Base-by-base conservation (phyloP, 2,113 vertebrate genomes). In the Chaetorhynchus papuensis region DNA sequence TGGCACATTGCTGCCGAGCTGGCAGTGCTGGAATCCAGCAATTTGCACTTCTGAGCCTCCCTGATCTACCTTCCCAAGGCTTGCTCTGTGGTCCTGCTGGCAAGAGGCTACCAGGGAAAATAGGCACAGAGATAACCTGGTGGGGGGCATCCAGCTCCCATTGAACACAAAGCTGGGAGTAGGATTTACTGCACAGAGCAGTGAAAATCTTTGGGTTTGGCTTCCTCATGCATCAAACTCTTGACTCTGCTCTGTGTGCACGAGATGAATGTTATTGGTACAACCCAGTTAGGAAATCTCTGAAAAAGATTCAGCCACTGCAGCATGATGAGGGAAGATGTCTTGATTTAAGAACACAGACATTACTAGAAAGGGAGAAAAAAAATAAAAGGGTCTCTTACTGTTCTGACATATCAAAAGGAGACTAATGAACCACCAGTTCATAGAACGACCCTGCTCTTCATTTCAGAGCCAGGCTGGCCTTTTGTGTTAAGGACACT, bases 331-430 rank as follows among this genome's bases (percentile, higher is more conserved):
- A 95, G 85, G 86, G 81, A 97, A 94, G 92, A 92, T 93, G 93
- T 96, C 96, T 83, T 90, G 97, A 96, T 97, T 74, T 93, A 97
- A 97, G 97, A 97, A 97, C 94, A 93, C 80, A 97, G 97, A 74
- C 92, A 70, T 89, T 89, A 97, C 96, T 97, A 97, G 97, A 97
- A 97, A 95, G 96, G 90, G 81, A 31, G 27, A 45, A 76, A 78
- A 93, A 96, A 94, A 94, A 94, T 88, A 93, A 96, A 92, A 81
- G 93, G 89, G 95, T 94, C 78, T 90, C 97, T 97, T 61, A 97
- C 96, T 98, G 97, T 92, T 98, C 94, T 53, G 93, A 87, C 42
- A 91, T 97, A 98, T 98, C 97, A 98, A 98, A 98, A 96, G 66
- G 54, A 91, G 75, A 80, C 93, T 97, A 96, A 97, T 83, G 92